Evolutionary conservation across 2,113 vertebrate species (phyloP).

Genomic region (Seriola quinqueradiata): DNA sequence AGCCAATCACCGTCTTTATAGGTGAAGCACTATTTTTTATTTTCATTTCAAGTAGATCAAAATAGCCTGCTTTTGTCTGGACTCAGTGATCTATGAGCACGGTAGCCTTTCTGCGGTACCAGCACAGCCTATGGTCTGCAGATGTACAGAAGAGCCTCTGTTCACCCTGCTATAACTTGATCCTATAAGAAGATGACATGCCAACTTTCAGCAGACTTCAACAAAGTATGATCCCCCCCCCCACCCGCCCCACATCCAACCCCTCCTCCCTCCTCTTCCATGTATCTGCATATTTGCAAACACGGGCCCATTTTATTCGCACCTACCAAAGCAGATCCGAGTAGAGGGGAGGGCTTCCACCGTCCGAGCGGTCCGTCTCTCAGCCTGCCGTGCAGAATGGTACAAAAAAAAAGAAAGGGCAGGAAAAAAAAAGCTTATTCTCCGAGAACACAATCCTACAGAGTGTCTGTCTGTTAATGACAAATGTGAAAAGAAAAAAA

Average conservation of each 20-base stretch:
- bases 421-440: constrained; percentile 72
- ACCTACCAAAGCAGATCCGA: constrained; percentile 87
- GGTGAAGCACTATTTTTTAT: not conserved
- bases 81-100: constrained; percentile 86
- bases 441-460: constrained; percentile 74
- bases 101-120: constrained; percentile 76
- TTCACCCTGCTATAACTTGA: constrained; percentile 78
- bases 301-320: constrained; percentile 83
- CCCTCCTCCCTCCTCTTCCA: constrained; percentile 70
- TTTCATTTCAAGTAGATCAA: constrained; percentile 51
- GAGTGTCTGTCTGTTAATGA: constrained; percentile 68
- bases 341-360: constrained; percentile 86
- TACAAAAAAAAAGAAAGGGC: constrained; percentile 77
- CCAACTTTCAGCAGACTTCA: constrained; percentile 88
- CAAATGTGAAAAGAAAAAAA: constrained; percentile 66
- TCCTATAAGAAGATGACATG: constrained; percentile 84
- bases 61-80: constrained; percentile 86
- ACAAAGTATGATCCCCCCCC: constrained; percentile 83
- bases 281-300: constrained; percentile 87
- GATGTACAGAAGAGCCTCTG: constrained; percentile 55
- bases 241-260: constrained; percentile 40
- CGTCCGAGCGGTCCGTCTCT: constrained; percentile 86
- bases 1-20: not conserved
- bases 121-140: constrained; percentile 78
- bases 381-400: constrained; percentile 83